Percentiles rank a stretch among this genome's conserved stretches.
phyloP scores from a whole-genome alignment of 2,113 vertebrate species.

The Pomatorhinus ruficollis region DNA sequence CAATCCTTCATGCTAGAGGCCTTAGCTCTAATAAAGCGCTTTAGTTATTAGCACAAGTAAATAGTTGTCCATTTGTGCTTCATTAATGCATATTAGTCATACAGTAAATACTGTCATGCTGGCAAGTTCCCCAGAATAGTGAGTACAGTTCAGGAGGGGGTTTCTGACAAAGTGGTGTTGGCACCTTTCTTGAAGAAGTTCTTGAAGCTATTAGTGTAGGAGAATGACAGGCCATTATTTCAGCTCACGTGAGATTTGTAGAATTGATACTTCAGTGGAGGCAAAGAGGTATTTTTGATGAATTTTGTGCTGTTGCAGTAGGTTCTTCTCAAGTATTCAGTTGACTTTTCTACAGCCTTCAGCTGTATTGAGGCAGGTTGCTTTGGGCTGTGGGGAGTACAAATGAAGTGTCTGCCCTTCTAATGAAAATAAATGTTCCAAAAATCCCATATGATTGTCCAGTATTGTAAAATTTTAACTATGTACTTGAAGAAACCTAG shows the following conservation, averaged over 20 bases:
- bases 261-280: background rate
- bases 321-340: background rate
- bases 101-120: conserved; percentile 39
- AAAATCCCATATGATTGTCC: background rate
- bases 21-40: conserved; percentile 50
- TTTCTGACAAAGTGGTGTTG: conserved; percentile 23
- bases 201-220: background rate
- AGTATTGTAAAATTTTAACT: background rate
- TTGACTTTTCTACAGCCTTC: background rate
- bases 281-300: background rate
- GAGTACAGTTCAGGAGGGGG: conserved; percentile 24
- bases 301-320: background rate
- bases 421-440: background rate
- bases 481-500: background rate
- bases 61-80: conserved; percentile 54
- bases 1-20: conserved; percentile 37
- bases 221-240: conserved; percentile 15
- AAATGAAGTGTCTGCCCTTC: background rate
- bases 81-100: conserved; percentile 54
- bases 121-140: conserved; percentile 34
- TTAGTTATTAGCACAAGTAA: conserved; percentile 56
- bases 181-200: conserved; percentile 41
- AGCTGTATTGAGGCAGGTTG: background rate
- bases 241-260: background rate
- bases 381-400: background rate